Evolutionary conservation across 2,113 vertebrate species (phyloP).

Genomic region (Stomatorhinus ivindoensis): DNA sequence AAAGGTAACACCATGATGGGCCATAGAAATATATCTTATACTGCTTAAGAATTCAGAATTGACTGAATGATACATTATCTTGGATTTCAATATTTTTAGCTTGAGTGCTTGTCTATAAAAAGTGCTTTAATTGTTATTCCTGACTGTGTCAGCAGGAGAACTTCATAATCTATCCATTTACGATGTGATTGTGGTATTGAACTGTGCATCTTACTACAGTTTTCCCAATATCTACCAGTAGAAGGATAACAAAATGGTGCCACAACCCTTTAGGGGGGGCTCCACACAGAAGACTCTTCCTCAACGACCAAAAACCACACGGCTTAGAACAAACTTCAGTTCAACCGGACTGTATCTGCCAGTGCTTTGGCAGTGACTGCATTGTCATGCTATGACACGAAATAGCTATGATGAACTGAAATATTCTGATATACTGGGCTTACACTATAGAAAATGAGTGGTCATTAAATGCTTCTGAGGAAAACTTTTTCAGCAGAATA

Average conservation of each 20-base stretch:
- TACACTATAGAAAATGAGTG: neutral
- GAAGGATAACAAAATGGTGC: neutral
- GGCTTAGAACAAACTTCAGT: neutral
- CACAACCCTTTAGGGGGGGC: neutral
- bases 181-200: neutral
- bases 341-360: neutral
- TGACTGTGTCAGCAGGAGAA: neutral
- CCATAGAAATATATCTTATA: neutral
- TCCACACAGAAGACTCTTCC: constrained; percentile 1
- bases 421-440: constrained; percentile 8
- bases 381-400: no score
- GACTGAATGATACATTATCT: neutral
- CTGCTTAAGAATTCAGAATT: neutral
- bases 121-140: neutral
- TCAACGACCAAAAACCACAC: neutral
- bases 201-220: neutral
- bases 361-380: neutral
- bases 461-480: neutral
- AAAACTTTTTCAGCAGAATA: neutral
- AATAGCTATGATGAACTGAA: neutral
- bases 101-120: neutral
- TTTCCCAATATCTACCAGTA: neutral
- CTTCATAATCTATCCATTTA: neutral
- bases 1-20: neutral
- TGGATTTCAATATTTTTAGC: constrained; percentile 15